Evolutionary conservation across 2,797 vertebrate species (phyloP).

Genomic region (Momotus momota): DNA sequence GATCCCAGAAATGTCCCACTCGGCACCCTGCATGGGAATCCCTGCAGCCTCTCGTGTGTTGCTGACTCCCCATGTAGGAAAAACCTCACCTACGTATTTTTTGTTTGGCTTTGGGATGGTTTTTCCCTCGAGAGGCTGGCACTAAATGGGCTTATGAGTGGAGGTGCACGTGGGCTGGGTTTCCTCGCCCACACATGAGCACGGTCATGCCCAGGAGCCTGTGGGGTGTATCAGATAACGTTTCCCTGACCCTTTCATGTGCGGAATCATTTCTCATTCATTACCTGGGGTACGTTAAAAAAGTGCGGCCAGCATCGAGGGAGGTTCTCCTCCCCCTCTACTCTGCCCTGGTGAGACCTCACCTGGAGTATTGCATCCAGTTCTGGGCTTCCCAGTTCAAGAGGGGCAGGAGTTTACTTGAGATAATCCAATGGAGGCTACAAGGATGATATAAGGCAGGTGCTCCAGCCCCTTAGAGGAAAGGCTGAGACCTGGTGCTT

Average conservation of each 20-base stretch:
- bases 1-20: not conserved
- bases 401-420: no score
- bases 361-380: no score
- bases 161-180: not conserved
- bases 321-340: no score
- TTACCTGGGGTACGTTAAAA: no score
- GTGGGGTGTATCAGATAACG: rapidly evolving
- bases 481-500: no score
- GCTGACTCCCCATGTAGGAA: rapidly evolving
- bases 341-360: no score
- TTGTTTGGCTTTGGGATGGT: not conserved
- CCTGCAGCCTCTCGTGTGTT: not conserved
- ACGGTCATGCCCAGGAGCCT: rapidly evolving
- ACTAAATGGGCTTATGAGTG: rapidly evolving
- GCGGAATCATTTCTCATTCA: not conserved
- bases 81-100: rapidly evolving
- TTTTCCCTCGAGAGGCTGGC: rapidly evolving
- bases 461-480: no score
- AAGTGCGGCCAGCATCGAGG: no score
- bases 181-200: rapidly evolving
- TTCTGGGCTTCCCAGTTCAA: no score
- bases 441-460: no score
- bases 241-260: not conserved
- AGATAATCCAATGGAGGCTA: no score
- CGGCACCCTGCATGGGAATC: rapidly evolving